Evolutionary conservation across 2,797 vertebrate species (phyloP), one percentile per base, ranked within the genome.

Genomic region (Sebastes kiyomatsui): DNA sequence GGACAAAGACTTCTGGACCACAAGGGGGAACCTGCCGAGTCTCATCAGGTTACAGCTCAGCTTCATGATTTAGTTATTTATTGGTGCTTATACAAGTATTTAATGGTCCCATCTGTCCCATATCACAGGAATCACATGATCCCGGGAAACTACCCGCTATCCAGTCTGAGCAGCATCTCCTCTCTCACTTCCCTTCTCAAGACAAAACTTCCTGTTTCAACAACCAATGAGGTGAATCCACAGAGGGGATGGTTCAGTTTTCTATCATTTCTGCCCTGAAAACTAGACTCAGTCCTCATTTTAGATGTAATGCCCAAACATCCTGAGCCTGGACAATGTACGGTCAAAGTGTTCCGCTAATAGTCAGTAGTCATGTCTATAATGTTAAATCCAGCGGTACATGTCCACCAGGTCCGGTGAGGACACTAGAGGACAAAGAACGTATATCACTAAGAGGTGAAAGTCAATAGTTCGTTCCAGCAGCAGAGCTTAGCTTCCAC

Each of bases 1-100:
- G 0, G 97, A 99, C 62, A 96, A 88, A 87, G 81, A 16, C 38
- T 98, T 98, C 82, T 99, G 98, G 98, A 93, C 95, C 2, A 13
- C 66, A 61, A 94, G 62, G 80, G 94, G 86, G 68, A 97, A 97
- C 79, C 94, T 98, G 30, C 94, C 95, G 22, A 92, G 93, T 77
- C 94, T 99, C 25, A 80, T 99, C 87, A 98, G 97, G 98, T 99
- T 86, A 0, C 87, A 32, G 60, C 62, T 67, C 13, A 28, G 18
- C 18, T n/a, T 52, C 14, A 52, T 52, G 18, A 28, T 33, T 6
- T n/a, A 2, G 28, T 18, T 28, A 28, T 61, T 32, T 32, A 20
- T 28, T 27, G 3, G 55, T 13, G 6, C 12, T 25, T 59, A 18
- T 8, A 59, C 4, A 28, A 16, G 13, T 52, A 52, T 52, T 52